These are phyloP conservation scores for Pollimyrus isidori DNA, from an alignment of 2,113 vertebrate species.

Conservation along the genomic window DNA sequence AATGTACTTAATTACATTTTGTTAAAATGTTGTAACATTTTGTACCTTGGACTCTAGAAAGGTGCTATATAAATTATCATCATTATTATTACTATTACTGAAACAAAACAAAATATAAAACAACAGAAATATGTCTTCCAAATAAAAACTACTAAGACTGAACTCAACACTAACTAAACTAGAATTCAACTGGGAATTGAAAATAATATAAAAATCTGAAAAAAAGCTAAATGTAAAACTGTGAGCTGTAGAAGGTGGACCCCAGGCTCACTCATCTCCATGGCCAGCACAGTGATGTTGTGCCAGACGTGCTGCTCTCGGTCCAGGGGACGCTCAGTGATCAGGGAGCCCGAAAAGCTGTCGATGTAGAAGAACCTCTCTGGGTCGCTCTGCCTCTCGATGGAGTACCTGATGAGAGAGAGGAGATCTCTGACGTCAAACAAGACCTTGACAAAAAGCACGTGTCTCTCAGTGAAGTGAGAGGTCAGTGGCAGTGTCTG, in stretches of 20 bases:
- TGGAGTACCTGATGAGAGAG: constrained; percentile 69
- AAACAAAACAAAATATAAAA: not conserved
- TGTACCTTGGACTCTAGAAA: not conserved
- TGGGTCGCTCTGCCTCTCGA: constrained; percentile 79
- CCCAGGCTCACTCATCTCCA: constrained; percentile 81
- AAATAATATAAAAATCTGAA: not conserved
- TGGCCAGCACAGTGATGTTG: constrained; percentile 84
- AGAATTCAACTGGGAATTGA: not conserved
- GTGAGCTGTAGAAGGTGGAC: too few relatives aligned
- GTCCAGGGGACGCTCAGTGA: constrained; percentile 78
- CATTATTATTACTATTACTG: not conserved
- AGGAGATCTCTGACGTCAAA: not conserved
- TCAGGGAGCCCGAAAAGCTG: constrained; percentile 76
- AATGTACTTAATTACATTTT: too few relatives aligned
- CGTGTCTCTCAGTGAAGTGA: not conserved
- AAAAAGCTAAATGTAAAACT: not conserved
- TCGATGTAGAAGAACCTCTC: constrained; percentile 87
- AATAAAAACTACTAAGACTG: not conserved
- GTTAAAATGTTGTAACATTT: too few relatives aligned
- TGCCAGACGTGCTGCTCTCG: constrained; percentile 82
- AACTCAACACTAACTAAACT: not conserved
- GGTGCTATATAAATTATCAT: not conserved
- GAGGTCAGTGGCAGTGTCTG: not conserved
- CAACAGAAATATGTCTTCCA: not conserved
- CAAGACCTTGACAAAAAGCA: not conserved